Evolutionary conservation across 2,797 vertebrate species (phyloP).

Genomic region (Podargus strigoides): DNA sequence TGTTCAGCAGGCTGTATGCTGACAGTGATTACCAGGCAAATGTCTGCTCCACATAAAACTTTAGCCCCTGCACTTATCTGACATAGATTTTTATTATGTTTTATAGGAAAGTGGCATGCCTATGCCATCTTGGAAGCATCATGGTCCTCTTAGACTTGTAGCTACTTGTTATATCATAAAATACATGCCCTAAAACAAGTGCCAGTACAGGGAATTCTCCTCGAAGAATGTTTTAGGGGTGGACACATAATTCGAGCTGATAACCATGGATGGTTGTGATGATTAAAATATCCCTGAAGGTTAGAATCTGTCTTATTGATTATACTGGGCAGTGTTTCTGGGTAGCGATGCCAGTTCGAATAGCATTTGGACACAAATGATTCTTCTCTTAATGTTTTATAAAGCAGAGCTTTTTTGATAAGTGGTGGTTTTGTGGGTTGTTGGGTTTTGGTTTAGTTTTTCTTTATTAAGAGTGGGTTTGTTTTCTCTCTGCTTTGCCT

Average conservation of each 20-base stretch:
- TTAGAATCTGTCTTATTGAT: conserved; percentile 51
- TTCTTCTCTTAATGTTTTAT: not conserved
- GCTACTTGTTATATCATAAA: not conserved
- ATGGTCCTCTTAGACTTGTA: not conserved
- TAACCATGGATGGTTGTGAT: conserved; percentile 6
- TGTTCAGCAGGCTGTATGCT: not conserved
- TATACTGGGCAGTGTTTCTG: not conserved
- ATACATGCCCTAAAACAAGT: conserved; percentile 27
- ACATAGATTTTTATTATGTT: not conserved
- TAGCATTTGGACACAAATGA: not conserved
- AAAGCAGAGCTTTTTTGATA: not conserved
- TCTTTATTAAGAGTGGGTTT: not conserved
- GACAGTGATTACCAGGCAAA: not conserved
- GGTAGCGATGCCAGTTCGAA: not conserved
- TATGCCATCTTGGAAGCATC: not conserved
- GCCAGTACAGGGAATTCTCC: not conserved
- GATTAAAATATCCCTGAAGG: conserved; percentile 48
- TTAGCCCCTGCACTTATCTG: not conserved
- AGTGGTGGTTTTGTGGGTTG: not conserved
- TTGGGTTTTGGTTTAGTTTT: not conserved
- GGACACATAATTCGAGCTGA: conserved; percentile 33
- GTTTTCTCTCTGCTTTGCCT: not conserved
- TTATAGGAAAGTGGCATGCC: not conserved
- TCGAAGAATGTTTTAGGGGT: conserved; percentile 1
- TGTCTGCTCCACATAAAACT: not conserved